phyloP scores from a whole-genome alignment of 2,113 vertebrate genomes.

The Cynocephalus volans region DNA sequence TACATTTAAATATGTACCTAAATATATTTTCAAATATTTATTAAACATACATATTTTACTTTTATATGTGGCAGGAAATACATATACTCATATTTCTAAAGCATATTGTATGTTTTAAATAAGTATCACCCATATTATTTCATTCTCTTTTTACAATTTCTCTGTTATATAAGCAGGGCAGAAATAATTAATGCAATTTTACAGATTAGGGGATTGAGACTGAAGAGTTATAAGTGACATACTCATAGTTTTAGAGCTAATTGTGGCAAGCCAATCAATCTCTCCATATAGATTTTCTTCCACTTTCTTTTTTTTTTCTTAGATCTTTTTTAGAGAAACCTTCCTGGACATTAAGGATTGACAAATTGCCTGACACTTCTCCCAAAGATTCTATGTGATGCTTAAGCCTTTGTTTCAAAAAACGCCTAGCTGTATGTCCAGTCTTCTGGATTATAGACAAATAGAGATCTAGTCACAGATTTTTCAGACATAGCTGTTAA shows the following conservation, averaged over 20 bases:
- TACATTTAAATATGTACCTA: too few species aligned
- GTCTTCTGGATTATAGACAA: not conserved
- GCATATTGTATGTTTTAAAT: not conserved
- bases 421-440: not conserved
- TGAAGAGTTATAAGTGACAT: not conserved
- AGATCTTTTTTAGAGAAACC: not conserved
- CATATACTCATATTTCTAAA: not conserved
- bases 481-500: not conserved
- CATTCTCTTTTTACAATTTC: not conserved
- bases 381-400: not conserved
- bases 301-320: not conserved
- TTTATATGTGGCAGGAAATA: not conserved
- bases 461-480: not conserved
- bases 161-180: not conserved
- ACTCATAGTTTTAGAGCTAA: not conserved
- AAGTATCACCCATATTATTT: not conserved
- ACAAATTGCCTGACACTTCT: not conserved
- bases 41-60: not conserved
- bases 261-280: not conserved
- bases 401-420: not conserved
- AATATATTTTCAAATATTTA: too few species aligned
- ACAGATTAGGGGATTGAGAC: not conserved
- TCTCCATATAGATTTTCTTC: not conserved
- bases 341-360: not conserved
- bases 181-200: not conserved